Evolutionary conservation across 2,797 vertebrate genomes (phyloP).

Genomic region (Tenualosa thibaudeaui): DNA sequence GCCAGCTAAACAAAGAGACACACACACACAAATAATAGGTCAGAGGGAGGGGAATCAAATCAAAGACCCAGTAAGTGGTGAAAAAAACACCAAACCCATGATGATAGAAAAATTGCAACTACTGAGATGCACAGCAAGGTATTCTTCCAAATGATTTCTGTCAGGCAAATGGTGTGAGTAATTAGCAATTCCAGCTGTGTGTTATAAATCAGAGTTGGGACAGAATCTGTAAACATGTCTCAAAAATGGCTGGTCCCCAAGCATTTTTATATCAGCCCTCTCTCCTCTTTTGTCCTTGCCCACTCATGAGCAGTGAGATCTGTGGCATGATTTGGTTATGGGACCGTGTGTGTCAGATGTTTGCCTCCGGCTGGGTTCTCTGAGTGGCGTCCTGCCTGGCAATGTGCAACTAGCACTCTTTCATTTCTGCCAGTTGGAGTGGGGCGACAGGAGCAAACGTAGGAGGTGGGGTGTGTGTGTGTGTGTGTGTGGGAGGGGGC

Average conservation of each 20-base stretch:
- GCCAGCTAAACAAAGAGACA: slow-evolving; percentile 77
- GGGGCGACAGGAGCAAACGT: too few relatives aligned
- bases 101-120: not conserved
- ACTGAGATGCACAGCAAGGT: not conserved
- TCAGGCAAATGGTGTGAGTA: not conserved
- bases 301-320: not conserved
- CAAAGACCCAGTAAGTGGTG: not conserved
- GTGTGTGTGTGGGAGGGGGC: not conserved
- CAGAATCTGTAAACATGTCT: not conserved
- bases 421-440: not conserved
- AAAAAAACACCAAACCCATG: not conserved
- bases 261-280: not conserved
- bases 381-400: not conserved
- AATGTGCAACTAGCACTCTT: not conserved
- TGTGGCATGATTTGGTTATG: not conserved
- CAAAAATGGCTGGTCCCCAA: not conserved
- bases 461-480: not conserved
- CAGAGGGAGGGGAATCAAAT: not conserved
- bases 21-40: not conserved
- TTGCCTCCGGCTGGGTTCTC: not conserved
- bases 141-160: not conserved
- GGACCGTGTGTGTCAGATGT: not conserved
- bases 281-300: not conserved
- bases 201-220: not conserved
- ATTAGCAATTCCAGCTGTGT: not conserved